Conservation (phyloP, 2,797 vertebrate species). For the Coracias cyanogaster region DNA sequence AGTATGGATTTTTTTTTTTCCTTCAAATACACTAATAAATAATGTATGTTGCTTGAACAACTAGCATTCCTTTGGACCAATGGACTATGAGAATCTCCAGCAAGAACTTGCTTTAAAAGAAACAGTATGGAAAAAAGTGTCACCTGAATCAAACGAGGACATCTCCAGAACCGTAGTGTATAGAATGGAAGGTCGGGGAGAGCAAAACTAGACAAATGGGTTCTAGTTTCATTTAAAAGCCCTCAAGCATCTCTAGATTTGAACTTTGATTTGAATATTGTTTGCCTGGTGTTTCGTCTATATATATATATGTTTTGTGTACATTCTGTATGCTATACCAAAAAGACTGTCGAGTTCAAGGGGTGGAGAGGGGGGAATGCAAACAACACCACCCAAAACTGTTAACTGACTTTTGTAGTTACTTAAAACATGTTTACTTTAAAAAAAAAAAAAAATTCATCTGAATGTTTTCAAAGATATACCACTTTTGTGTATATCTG, state of each 20-base stretch:
- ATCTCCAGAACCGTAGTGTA: slow-evolving; percentile 97
- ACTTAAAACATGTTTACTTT: slow-evolving; percentile 39
- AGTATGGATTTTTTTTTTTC: slow-evolving; percentile 70
- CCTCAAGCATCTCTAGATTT: slow-evolving; percentile 69
- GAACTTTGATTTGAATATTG: slow-evolving; percentile 72
- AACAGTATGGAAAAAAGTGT: slow-evolving; percentile 97
- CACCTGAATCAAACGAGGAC: slow-evolving; percentile 94
- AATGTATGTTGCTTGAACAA: slow-evolving; percentile 94
- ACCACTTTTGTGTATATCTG: slow-evolving; percentile 8
- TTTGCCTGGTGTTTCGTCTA: slow-evolving; percentile 65
- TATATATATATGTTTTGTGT: slow-evolving; percentile 56
- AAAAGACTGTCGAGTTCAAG: slow-evolving; percentile 56
- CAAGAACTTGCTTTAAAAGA: slow-evolving; percentile 98
- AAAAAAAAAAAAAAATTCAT: neutral
- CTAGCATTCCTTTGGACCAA: slow-evolving; percentile 90
- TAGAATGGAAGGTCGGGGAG: slow-evolving; percentile 93
- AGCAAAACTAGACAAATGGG: slow-evolving; percentile 81
- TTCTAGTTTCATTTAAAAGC: slow-evolving; percentile 69
- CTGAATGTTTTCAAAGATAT: slow-evolving; percentile 31
- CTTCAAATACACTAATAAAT: slow-evolving; percentile 88
- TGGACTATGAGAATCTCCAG: slow-evolving; percentile 99
- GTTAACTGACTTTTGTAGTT: slow-evolving; percentile 35
- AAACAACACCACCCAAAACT: slow-evolving; percentile 20
- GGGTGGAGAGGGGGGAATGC: neutral
- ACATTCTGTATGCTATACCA: slow-evolving; percentile 69